phyloP scores from a whole-genome alignment of 2,113 vertebrate genomes.

The Protobothrops mucrosquamatus region DNA sequence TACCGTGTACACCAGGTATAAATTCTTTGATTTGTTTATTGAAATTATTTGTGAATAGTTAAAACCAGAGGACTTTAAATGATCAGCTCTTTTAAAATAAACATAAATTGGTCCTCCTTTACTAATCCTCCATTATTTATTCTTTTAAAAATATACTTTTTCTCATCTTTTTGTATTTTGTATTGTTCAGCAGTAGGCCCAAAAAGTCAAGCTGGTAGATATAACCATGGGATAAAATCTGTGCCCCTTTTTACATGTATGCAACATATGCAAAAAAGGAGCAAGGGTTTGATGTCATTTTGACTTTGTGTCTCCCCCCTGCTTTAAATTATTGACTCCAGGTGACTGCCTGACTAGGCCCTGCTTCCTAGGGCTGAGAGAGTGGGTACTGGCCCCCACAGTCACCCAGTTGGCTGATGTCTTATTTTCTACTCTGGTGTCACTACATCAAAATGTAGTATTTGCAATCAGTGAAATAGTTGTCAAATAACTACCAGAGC shows the following conservation, averaged over 20 bases:
- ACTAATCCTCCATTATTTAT: neutral
- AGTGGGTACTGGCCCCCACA: neutral
- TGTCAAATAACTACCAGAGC: neutral
- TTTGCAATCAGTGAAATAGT: neutral
- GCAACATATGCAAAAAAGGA: neutral
- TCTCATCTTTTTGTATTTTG: neutral
- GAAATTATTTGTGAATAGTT: neutral
- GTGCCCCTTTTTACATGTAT: neutral
- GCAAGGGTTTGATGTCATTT: neutral
- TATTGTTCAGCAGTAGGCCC: neutral
- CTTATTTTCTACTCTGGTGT: neutral
- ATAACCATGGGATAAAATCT: neutral
- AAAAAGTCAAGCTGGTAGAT: neutral
- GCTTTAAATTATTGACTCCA: neutral
- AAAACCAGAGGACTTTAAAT: neutral
- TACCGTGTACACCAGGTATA: neutral
- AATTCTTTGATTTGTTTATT: neutral
- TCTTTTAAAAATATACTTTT: neutral
- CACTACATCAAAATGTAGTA: neutral
- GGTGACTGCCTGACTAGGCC: neutral
- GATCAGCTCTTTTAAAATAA: neutral
- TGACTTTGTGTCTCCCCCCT: neutral
- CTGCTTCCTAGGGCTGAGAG: neutral
- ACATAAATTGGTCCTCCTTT: neutral
- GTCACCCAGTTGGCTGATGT: neutral